A percentile compares a stretch with the other conserved stretches of the same genome.
These are phyloP conservation scores for Oligia strigilis DNA, from an alignment of 2,888 invertebrate genomes.

Conservation along the genomic window DNA sequence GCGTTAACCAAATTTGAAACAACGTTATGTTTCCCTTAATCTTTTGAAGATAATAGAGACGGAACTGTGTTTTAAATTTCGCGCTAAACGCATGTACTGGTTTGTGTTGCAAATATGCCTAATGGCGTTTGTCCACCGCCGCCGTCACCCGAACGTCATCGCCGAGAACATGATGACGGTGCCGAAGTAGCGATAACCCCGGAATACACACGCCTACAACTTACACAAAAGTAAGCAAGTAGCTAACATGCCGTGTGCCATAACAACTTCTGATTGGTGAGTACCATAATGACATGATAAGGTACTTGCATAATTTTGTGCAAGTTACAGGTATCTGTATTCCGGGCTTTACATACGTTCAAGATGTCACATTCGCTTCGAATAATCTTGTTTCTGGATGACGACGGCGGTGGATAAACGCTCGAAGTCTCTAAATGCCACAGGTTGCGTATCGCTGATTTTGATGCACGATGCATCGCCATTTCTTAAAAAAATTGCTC, in stretches of 20 bases:
- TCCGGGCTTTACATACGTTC: neutral
- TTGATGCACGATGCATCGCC: slow-evolving; percentile 1
- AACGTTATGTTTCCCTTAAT: neutral
- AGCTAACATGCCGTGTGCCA: neutral
- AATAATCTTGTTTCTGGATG: neutral
- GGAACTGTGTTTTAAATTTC: neutral
- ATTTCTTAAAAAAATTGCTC: slow-evolving; percentile 48
- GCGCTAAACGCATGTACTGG: neutral
- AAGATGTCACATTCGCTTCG: neutral
- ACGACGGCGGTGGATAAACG: too few species aligned
- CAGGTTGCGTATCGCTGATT: slow-evolving; percentile 11
- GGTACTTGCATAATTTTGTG: neutral
- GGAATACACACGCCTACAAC: neutral
- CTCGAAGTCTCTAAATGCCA: neutral
- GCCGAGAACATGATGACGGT: neutral
- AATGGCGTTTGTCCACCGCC: neutral
- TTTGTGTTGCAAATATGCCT: neutral
- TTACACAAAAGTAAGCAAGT: neutral
- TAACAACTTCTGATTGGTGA: neutral
- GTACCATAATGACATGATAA: neutral
- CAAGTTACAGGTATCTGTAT: neutral
- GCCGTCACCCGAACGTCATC: neutral
- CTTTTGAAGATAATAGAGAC: neutral
- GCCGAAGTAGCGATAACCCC: neutral
- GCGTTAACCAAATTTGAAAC: neutral